Conservation (phyloP, 1,140 invertebrate species). For the Leptoteleia sp. region DNA sequence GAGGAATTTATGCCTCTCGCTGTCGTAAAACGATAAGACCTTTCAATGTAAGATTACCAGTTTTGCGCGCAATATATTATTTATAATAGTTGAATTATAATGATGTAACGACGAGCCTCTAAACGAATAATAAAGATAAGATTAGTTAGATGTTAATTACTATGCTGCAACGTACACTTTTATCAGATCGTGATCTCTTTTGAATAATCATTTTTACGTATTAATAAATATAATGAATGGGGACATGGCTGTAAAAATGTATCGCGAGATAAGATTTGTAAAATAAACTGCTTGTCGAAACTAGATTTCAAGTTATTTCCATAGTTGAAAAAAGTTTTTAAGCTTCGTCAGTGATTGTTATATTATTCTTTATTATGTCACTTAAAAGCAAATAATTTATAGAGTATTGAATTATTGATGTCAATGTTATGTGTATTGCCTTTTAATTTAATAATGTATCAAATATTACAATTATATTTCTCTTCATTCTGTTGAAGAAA, state of each 20-base stretch:
- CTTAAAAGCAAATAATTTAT: too few species aligned
- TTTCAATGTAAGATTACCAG: conserved; percentile 1
- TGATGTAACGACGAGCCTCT: conserved; percentile 16
- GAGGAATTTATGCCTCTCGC: not conserved
- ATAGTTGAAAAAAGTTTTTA: too few species aligned
- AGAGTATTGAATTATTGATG: too few species aligned
- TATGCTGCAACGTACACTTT: not conserved
- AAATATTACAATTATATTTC: too few species aligned
- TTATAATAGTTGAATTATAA: conserved; percentile 26
- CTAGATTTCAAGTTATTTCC: too few species aligned
- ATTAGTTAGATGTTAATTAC: conserved; percentile 10
- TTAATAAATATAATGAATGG: not conserved
- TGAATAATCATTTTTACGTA: not conserved
- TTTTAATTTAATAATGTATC: too few species aligned
- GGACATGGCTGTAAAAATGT: conserved; percentile 2
- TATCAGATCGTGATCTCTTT: not conserved
- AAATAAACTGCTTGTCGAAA: conserved; percentile 3
- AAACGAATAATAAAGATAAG: conserved; percentile 33
- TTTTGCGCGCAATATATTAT: conserved; percentile 13
- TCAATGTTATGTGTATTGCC: too few species aligned
- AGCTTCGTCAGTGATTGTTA: too few species aligned
- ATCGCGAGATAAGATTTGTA: conserved; percentile 1
- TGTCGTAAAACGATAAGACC: not conserved
- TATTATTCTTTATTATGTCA: too few species aligned
- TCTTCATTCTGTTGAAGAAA: too few species aligned